These are phyloP conservation scores for Leptopilina myrica DNA, from an alignment of 2,888 invertebrate species.

Conservation along the genomic window DNA sequence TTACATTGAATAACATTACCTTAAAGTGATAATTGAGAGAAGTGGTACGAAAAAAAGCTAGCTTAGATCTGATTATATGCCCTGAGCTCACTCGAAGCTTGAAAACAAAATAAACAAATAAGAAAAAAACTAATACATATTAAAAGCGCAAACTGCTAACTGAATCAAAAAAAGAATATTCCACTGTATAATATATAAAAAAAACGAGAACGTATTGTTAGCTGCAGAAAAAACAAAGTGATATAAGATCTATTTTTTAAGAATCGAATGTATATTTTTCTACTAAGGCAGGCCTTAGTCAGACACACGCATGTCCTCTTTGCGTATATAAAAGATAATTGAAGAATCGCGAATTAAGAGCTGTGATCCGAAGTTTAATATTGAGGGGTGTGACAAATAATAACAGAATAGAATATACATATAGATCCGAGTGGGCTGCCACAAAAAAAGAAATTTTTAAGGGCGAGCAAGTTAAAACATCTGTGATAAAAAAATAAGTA, in stretches of 20 bases:
- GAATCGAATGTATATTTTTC: conserved; percentile 76
- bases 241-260: conserved; percentile 76
- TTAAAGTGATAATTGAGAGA: conserved; percentile 26
- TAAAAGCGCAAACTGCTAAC: conserved; percentile 65
- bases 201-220: conserved; percentile 61
- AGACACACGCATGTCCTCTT: conserved; percentile 61
- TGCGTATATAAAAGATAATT: conserved; percentile 49
- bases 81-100: conserved; percentile 64
- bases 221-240: conserved; percentile 65
- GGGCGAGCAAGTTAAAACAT: conserved; percentile 64
- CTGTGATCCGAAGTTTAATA: conserved; percentile 57
- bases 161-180: conserved; percentile 63
- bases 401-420: conserved; percentile 45
- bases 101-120: conserved; percentile 3
- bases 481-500: conserved; percentile 63
- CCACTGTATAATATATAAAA: conserved; percentile 62
- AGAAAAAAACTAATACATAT: conserved; percentile 55
- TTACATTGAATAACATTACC: no score
- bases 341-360: conserved; percentile 46
- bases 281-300: conserved; percentile 77
- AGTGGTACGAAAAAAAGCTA: conserved; percentile 61
- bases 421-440: conserved; percentile 51
- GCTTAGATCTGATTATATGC: conserved; percentile 65
- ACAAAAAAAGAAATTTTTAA: conserved; percentile 20
- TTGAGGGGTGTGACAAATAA: conserved; percentile 23